Evolutionary conservation across 35 echinoderm and acorn worm species (phyloP), one percentile per base, ranked within the genome.

Genomic region (Ophioderma brevispina): DNA sequence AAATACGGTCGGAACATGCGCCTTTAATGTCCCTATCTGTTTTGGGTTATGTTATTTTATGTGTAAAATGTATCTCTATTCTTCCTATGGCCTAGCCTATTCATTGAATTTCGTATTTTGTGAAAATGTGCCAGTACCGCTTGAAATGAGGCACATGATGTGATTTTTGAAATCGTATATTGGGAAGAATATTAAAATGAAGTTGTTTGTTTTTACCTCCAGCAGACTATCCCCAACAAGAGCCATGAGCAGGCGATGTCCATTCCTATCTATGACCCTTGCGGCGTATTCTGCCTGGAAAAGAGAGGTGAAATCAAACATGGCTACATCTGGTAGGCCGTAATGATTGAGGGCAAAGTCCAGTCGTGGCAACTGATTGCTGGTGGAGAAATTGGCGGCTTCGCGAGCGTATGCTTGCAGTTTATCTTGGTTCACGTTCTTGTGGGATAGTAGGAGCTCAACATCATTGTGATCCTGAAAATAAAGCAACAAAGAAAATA

Each of bases 321-420:
- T 99, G 39, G 97, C 97, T 25, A 99, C 94, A 43, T 99, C 97
- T 11, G 97, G 93, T 49, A 86, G 91, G 35, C 90, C 97, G 70
- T 99, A 95, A 50, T 99, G 97, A 77, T 99, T 99, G 35, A 99
- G 80, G 75, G 97, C 97, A 75, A 90, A 99, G 88, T 99, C 97
- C 23, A 99, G 77, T 15, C 78, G 77, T 17, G 97, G 97, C 31
- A 99, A 85, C 56, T 95, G 86, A 33, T 49, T 38, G 75, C 93
- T 95, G 84, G 97, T 99, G 78, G 93, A 99, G 91, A 99, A 99
- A 78, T 99, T 89, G 19, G 97, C 97, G 2, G 97, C 97, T 84
- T 95, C 90, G 33, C 90, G 82, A 30, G 97, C 97, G 19, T 99
- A 99, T 1, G 43, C 76, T 64, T 95, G 93, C 13, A 99, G 88